Evolutionary conservation across 92 coral and sea anemone species (phyloP), one percentile per base, ranked within the genome.

Genomic region (Montipora capitata): DNA sequence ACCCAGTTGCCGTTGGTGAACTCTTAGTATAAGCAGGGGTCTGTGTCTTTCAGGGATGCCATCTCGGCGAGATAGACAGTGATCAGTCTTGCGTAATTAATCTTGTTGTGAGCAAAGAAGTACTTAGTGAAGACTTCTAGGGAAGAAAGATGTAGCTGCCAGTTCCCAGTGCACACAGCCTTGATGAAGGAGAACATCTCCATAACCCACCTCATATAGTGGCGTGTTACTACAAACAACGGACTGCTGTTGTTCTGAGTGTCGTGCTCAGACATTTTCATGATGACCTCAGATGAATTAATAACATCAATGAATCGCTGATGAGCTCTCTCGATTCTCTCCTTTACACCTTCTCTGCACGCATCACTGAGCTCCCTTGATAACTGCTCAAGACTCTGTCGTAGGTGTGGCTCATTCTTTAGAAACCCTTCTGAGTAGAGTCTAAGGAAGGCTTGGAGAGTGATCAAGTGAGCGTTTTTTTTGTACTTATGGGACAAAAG

Each of bases 51-150:
- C 35, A 27, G 35, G 35, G 35, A 27, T 27, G 35, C 35, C 35
- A 27, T 92, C 66, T 92, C 93, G 8, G 93, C 92, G 27, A 89
- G 59, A 61, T 92, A 85, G 63, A 92, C 58, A 7, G 93, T 90
- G 68, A 89, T 77, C 95, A 89, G 83, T 18, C 93, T 75, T 9
- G 89, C 89, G 40, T 89, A 92, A 64, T 81, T 81, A 43, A 92
- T 62, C 83, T 38, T 79, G 71, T 92, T 91, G 64, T 92, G 88
- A 3, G 92, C 93, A 58, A 92, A 92, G 84, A 84, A 89, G 59
- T 92, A 89, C 91, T 89, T 89, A 2, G 35, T 27, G 35, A 27
- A 27, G 35, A 27, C 35, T 27, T 27, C 35, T 27, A 27, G 35
- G 35, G 35, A 27, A 27, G 35, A 27, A 27, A 27, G 35, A 27